Evolutionary conservation across 2,113 vertebrate species (phyloP).

Genomic region (Dicaeum eximium): DNA sequence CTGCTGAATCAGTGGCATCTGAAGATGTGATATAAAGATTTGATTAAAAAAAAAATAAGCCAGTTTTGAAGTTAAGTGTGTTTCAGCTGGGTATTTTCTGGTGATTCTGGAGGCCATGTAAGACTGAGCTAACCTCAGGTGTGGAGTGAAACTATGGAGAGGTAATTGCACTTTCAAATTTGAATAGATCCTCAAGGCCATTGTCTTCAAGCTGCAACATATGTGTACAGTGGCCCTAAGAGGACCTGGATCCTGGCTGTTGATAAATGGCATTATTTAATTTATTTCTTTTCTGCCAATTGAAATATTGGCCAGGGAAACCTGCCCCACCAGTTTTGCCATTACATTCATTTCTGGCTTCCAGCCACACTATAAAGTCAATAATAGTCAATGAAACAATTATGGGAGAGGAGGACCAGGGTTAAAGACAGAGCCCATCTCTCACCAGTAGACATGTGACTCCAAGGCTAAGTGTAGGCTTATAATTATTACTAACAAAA

Average conservation of each 20-base stretch:
- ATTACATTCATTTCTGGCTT: slow-evolving; percentile 43
- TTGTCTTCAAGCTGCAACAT: neutral
- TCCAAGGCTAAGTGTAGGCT: slow-evolving; percentile 29
- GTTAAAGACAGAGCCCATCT: slow-evolving; percentile 39
- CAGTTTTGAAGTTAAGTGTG: neutral
- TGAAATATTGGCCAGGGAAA: slow-evolving; percentile 50
- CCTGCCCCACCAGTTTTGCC: slow-evolving; percentile 51
- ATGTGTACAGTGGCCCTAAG: slow-evolving; percentile 16
- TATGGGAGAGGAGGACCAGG: slow-evolving; percentile 45
- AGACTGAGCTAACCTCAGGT: neutral
- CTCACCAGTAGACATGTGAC: slow-evolving; percentile 41
- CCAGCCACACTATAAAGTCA: slow-evolving; percentile 60
- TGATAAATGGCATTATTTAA: slow-evolving; percentile 41
- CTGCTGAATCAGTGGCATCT: neutral
- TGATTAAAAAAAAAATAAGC: neutral
- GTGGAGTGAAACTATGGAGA: neutral
- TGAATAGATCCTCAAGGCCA: neutral
- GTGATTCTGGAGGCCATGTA: neutral
- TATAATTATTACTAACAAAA: slow-evolving; percentile 49
- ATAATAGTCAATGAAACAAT: slow-evolving; percentile 63
- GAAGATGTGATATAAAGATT: neutral
- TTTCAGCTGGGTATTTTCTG: neutral
- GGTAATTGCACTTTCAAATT: neutral
- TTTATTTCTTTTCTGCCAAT: slow-evolving; percentile 52
- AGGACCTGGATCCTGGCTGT: slow-evolving; percentile 7